These are phyloP conservation scores for Nomada ferruginata DNA, from an alignment of 2,888 invertebrate species.

Conservation along the genomic window DNA sequence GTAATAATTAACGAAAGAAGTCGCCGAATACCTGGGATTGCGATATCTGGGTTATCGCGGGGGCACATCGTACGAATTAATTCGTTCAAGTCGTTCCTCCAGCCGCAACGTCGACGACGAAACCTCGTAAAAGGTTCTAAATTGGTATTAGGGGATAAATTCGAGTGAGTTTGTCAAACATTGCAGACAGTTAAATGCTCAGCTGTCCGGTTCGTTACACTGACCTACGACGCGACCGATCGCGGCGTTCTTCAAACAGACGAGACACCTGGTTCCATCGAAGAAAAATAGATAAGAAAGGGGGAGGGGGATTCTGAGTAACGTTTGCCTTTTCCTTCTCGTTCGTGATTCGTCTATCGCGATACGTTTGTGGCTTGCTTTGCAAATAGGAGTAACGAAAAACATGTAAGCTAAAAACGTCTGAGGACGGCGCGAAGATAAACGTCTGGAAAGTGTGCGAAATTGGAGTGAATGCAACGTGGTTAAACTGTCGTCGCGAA, in stretches of 20 bases:
- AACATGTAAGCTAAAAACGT: not conserved
- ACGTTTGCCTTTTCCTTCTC: conserved; percentile 37
- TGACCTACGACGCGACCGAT: conserved; percentile 63
- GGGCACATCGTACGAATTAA: conserved; percentile 48
- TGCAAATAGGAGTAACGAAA: not conserved
- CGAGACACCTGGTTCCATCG: not conserved
- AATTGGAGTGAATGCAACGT: conserved; percentile 45
- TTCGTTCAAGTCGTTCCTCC: conserved; percentile 25
- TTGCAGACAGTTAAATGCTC: conserved; percentile 56
- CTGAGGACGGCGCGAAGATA: not conserved
- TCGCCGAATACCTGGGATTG: not conserved
- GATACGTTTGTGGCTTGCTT: no score
- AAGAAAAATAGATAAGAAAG: conserved; percentile 6
- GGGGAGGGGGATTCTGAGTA: not conserved
- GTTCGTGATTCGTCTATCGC: no score
- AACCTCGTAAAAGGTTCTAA: conserved; percentile 59
- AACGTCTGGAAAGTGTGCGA: not conserved
- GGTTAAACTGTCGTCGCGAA: conserved; percentile 24
- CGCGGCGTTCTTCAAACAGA: conserved; percentile 37
- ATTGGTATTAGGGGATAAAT: conserved; percentile 58
- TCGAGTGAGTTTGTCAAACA: conserved; percentile 44
- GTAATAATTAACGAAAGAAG: conserved; percentile 46
- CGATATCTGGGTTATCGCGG: conserved; percentile 37
- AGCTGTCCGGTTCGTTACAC: conserved; percentile 21
- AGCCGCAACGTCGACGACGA: conserved; percentile 45